A percentile compares a stretch with the other conserved stretches of the same genome.
phyloP scores from a whole-genome alignment of 2,797 vertebrate genomes.

The Liasis olivaceus region DNA sequence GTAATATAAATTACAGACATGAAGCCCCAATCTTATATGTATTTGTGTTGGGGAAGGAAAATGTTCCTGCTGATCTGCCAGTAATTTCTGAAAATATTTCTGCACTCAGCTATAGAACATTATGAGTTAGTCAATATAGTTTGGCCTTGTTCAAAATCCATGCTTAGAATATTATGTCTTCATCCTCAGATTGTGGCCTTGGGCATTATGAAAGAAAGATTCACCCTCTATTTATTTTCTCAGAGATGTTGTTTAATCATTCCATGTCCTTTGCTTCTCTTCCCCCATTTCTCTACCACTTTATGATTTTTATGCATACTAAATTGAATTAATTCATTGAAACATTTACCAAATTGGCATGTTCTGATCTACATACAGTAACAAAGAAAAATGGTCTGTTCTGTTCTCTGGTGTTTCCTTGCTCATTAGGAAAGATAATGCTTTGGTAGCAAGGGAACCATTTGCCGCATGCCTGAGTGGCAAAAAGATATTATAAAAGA shows the following conservation, averaged over 20 bases:
- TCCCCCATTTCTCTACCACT: slow-evolving; percentile 10
- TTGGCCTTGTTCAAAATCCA: background rate
- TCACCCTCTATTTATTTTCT: slow-evolving; percentile 41
- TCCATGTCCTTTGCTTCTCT: slow-evolving; percentile 34
- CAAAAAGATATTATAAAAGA: slow-evolving; percentile 1
- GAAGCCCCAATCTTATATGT: background rate
- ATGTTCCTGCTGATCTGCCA: background rate
- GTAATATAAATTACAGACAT: background rate
- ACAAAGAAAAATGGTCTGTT: slow-evolving; percentile 53
- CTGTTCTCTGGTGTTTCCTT: background rate
- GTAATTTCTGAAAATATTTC: background rate
- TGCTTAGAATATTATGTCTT: background rate
- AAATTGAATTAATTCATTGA: slow-evolving; percentile 67
- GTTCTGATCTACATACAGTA: slow-evolving; percentile 34
- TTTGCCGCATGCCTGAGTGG: background rate
- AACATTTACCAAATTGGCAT: slow-evolving; percentile 52
- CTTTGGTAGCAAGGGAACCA: slow-evolving; percentile 3
- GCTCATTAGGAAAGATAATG: slow-evolving; percentile 16
- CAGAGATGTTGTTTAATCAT: slow-evolving; percentile 49
- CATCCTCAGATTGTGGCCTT: background rate
- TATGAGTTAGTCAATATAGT: slow-evolving; percentile 20
- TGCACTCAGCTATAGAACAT: background rate
- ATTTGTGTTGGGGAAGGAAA: background rate
- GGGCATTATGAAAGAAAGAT: slow-evolving; percentile 56
- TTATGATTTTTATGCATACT: slow-evolving; percentile 37